phyloP scores from a whole-genome alignment of 92 coral and sea anemone genomes.

The Heteractis magnifica region DNA sequence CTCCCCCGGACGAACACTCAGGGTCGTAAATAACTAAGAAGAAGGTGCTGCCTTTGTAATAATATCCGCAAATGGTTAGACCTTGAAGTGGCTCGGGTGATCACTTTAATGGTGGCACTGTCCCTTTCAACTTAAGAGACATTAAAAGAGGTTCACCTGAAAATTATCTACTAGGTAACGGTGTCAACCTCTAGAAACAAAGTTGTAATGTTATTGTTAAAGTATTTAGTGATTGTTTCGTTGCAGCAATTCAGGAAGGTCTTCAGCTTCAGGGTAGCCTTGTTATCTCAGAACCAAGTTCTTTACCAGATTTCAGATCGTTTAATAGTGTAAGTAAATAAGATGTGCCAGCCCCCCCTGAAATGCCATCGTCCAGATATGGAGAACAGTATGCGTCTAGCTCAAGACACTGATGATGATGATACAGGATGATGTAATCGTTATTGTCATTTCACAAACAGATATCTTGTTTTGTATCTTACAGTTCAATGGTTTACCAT shows the following conservation, averaged over 20 bases:
- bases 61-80: too few relatives aligned
- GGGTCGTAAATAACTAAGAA: too few relatives aligned
- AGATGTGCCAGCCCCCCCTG: neutral
- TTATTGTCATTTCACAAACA: neutral
- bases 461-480: neutral
- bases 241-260: constrained; percentile 84
- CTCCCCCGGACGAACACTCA: too few relatives aligned
- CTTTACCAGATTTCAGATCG: constrained; percentile 76
- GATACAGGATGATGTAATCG: neutral
- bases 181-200: too few relatives aligned
- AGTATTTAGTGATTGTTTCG: neutral
- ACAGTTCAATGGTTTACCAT: constrained; percentile 83
- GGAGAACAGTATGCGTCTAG: neutral
- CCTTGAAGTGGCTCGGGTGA: too few relatives aligned
- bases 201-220: neutral
- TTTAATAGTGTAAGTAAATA: constrained; percentile 65
- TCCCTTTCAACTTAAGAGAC: too few relatives aligned
- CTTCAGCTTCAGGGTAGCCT: constrained; percentile 61
- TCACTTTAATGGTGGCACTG: too few relatives aligned
- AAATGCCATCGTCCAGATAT: neutral
- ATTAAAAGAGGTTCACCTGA: too few relatives aligned
- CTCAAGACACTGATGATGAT: neutral
- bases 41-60: too few relatives aligned
- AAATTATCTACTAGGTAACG: too few relatives aligned
- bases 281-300: constrained; percentile 68